phyloP scores from a whole-genome alignment of 2,113 vertebrate species.

The Vidua macroura region DNA sequence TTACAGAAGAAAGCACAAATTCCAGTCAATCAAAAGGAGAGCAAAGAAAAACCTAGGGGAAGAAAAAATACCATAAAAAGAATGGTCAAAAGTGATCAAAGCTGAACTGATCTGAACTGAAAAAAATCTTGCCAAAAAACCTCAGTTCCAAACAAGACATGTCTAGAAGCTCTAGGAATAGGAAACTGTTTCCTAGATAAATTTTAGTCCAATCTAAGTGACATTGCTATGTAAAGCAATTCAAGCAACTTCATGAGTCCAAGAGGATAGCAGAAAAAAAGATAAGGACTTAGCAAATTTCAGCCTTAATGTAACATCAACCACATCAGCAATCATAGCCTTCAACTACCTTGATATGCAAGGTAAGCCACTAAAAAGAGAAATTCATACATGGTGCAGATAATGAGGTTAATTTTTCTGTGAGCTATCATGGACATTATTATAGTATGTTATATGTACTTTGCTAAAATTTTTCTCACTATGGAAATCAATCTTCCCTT shows the following conservation, averaged over 20 bases:
- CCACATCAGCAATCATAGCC: constrained; percentile 22
- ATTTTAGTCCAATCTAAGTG: not conserved
- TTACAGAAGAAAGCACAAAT: constrained; percentile 17
- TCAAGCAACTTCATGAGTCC: not conserved
- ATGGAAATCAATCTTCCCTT: constrained; percentile 53
- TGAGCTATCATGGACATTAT: constrained; percentile 41
- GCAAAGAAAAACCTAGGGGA: not conserved
- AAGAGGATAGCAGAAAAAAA: not conserved
- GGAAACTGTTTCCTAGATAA: not conserved
- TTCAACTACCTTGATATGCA: constrained; percentile 35
- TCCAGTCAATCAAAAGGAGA: not conserved
- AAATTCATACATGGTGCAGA: constrained; percentile 25
- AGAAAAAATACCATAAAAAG: not conserved
- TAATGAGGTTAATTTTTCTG: constrained; percentile 61
- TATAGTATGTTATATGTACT: constrained; percentile 29
- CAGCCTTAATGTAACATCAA: not conserved
- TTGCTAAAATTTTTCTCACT: constrained; percentile 45
- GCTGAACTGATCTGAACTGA: not conserved
- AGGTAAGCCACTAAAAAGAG: constrained; percentile 44
- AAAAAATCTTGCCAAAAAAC: not conserved
- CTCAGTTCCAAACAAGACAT: not conserved
- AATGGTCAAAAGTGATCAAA: constrained; percentile 23
- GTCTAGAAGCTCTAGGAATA: not conserved
- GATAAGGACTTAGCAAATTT: not conserved
- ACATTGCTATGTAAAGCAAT: not conserved